Percentiles rank a stretch among this genome's conserved stretches.
Evolutionary conservation across 2,888 invertebrate genomes (phyloP).

Genomic region (Dryadula phaetusa): DNA sequence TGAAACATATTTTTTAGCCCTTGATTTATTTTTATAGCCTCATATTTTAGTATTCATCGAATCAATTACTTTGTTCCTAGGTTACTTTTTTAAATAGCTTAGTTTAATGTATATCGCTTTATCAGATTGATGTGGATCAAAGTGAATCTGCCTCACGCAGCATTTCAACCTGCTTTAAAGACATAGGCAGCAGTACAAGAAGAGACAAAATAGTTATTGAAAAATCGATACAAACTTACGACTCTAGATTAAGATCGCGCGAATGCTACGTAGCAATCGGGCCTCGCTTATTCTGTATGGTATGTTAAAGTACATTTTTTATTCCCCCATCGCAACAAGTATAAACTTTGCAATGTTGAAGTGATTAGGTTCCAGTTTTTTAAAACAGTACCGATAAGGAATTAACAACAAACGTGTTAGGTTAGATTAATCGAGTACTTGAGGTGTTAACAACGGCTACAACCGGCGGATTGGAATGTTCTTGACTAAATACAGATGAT

Average conservation of each 20-base stretch:
- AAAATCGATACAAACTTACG: constrained; percentile 19
- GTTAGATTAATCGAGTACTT: constrained; percentile 29
- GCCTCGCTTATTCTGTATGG: constrained; percentile 12
- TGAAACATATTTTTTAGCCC: no score
- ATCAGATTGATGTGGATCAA: no score
- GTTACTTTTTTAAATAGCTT: no score
- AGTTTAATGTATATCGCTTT: no score
- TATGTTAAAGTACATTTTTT: constrained; percentile 3
- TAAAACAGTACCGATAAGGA: constrained; percentile 26
- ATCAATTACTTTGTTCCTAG: no score
- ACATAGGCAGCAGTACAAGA: not conserved
- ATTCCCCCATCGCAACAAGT: constrained; percentile 17
- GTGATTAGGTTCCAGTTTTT: constrained; percentile 29
- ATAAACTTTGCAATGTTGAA: constrained; percentile 23
- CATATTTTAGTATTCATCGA: no score
- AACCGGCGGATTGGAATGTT: constrained; percentile 28
- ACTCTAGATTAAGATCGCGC: constrained; percentile 23
- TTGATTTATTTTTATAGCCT: no score
- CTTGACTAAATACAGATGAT: constrained; percentile 31
- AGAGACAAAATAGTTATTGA: constrained; percentile 13
- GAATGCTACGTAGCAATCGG: constrained; percentile 14
- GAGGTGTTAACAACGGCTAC: constrained; percentile 35
- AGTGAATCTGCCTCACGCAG: not conserved
- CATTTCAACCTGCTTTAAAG: not conserved
- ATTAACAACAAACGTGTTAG: constrained; percentile 25